Conservation (phyloP, 23 tunicate genomes). For the Halocynthia aurantium region DNA sequence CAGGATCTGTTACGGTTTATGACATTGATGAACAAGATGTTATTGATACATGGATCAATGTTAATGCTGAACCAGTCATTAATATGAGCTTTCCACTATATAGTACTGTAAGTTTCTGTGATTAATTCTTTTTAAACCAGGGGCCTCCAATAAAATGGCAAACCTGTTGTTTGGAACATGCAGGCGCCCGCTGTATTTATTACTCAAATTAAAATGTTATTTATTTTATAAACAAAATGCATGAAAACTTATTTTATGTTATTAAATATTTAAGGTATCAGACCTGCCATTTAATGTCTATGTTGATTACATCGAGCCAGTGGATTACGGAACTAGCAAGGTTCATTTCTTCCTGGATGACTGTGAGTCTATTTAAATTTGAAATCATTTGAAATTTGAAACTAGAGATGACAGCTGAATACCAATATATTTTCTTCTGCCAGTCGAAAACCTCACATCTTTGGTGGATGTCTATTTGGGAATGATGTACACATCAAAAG, state of each 20-base stretch:
- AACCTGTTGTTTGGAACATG: no score
- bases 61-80: conserved; percentile 3
- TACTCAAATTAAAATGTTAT: neutral
- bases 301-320: conserved; percentile 50
- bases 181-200: neutral
- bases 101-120: neutral
- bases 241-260: neutral
- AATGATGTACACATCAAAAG: conserved; percentile 5
- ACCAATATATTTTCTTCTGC: neutral
- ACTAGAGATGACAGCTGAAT: neutral
- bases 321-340: conserved; percentile 2
- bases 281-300: conserved; percentile 2
- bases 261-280: neutral
- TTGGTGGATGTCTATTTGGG: conserved; percentile 4
- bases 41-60: conserved; percentile 38
- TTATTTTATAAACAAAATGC: neutral
- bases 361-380: neutral
- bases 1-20: conserved; percentile 24
- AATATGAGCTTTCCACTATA: neutral
- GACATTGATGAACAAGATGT: conserved; percentile 10
- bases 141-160: neutral
- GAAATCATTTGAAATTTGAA: conserved; percentile 5
- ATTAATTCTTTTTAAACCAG: neutral
- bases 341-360: conserved; percentile 21
- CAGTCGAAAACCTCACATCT: neutral